phyloP scores from a whole-genome alignment of 2,888 invertebrate species.

The Nymphalis c-album region DNA sequence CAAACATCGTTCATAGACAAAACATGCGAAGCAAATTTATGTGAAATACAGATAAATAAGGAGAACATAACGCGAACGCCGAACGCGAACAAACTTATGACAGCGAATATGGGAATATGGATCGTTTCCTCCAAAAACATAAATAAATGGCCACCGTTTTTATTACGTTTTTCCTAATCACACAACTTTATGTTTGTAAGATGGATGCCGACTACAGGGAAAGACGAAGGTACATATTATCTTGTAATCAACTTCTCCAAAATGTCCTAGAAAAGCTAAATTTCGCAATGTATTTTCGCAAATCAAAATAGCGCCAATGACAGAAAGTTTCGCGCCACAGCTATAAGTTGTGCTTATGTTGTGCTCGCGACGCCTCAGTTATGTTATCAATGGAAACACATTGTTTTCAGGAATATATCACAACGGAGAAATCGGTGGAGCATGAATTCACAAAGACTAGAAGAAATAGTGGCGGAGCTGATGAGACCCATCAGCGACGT shows the following conservation, averaged over 20 bases:
- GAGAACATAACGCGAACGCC: slow-evolving; percentile 47
- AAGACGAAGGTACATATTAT: slow-evolving; percentile 54
- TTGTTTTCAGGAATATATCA: slow-evolving; percentile 67
- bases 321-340: slow-evolving; percentile 76
- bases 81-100: slow-evolving; percentile 57
- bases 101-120: slow-evolving; percentile 53
- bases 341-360: slow-evolving; percentile 46
- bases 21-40: slow-evolving; percentile 25
- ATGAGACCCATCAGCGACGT: slow-evolving; percentile 71
- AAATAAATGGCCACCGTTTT: slow-evolving; percentile 80
- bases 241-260: slow-evolving; percentile 8
- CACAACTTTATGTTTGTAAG: slow-evolving; percentile 69
- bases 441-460: slow-evolving; percentile 72
- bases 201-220: slow-evolving; percentile 71
- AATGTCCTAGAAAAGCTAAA: slow-evolving; percentile 19
- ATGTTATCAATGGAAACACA: slow-evolving; percentile 65
- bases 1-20: slow-evolving; percentile 42
- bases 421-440: slow-evolving; percentile 69
- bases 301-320: slow-evolving; percentile 59
- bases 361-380: slow-evolving; percentile 56
- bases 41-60: slow-evolving; percentile 39
- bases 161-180: slow-evolving; percentile 74
- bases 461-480: slow-evolving; percentile 73
- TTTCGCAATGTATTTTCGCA: slow-evolving; percentile 44
- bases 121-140: slow-evolving; percentile 72